Conservation (phyloP, 2,888 invertebrate genomes). For the Hirudinaria manillensis region DNA sequence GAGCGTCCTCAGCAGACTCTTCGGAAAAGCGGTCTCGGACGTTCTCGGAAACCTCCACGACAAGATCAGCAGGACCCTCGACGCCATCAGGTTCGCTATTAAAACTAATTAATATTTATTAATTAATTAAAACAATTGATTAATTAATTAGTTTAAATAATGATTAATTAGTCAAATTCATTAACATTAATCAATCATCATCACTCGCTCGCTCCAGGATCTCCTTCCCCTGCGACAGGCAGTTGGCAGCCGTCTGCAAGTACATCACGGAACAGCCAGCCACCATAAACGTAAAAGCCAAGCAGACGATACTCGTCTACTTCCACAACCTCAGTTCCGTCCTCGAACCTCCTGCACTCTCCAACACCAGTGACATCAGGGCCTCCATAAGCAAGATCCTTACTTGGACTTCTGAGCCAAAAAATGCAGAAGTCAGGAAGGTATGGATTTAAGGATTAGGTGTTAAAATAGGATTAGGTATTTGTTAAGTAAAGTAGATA, state of each 20-base stretch:
- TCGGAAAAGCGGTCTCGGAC: constrained; percentile 85
- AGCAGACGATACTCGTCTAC: constrained; percentile 57
- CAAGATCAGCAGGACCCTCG: constrained; percentile 63
- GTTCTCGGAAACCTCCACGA: constrained; percentile 82
- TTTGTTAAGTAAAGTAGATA: no score
- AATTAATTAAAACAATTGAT: not conserved
- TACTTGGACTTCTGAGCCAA: constrained; percentile 67
- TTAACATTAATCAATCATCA: not conserved
- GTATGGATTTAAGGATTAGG: constrained; percentile 47
- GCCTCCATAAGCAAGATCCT: constrained; percentile 68
- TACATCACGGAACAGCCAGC: constrained; percentile 87
- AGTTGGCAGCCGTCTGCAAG: constrained; percentile 61
- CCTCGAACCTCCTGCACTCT: constrained; percentile 56
- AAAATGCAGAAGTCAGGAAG: constrained; percentile 64
- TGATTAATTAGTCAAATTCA: not conserved
- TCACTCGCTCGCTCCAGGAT: constrained; percentile 32
- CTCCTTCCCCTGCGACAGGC: constrained; percentile 61
- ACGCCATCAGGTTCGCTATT: constrained; percentile 48
- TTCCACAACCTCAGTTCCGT: constrained; percentile 52
- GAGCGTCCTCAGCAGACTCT: constrained; percentile 75
- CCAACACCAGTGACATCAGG: constrained; percentile 61
- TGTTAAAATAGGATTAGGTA: no score
- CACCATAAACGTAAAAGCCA: constrained; percentile 69
- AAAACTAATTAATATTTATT: not conserved
- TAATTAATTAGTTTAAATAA: not conserved